Evolutionary conservation across 35 echinoderm and acorn worm species (phyloP).

Genomic region (Acanthaster planci): DNA sequence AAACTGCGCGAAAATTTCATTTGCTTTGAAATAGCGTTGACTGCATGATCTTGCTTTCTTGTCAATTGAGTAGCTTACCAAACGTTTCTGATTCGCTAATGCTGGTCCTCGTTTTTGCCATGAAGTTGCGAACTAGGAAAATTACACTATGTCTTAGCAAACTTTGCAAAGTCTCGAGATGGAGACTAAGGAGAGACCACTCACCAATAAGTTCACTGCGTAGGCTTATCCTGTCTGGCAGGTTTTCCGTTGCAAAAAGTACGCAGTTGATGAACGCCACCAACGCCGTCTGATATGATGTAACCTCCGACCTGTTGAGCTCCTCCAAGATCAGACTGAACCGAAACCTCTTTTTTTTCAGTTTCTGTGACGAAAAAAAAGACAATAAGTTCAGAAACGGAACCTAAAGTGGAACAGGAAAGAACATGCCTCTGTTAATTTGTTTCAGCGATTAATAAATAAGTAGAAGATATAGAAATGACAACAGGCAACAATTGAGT

Average conservation of each 20-base stretch:
- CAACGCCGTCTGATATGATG: conserved; percentile 76
- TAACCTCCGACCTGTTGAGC: conserved; percentile 59
- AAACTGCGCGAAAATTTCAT: no score
- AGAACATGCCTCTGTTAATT: no score
- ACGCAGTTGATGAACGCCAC: conserved; percentile 95
- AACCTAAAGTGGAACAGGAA: no score
- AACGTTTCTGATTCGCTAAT: neutral
- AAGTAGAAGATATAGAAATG: no score
- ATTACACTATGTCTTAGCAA: neutral
- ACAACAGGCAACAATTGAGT: no score
- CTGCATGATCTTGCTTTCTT: no score
- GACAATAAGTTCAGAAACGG: neutral
- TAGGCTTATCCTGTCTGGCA: conserved; percentile 73
- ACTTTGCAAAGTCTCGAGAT: neutral
- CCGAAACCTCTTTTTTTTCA: conserved; percentile 67
- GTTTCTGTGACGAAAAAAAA: conserved; percentile 53
- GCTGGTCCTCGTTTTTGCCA: neutral
- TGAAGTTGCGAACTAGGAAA: neutral
- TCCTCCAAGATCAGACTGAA: conserved; percentile 92
- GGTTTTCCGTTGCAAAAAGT: conserved; percentile 74
- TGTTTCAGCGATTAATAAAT: no score
- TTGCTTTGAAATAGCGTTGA: no score
- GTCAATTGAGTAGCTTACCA: no score
- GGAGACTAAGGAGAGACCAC: neutral
- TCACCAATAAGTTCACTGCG: conserved; percentile 92